Base-by-base conservation (phyloP, 1,140 invertebrate genomes). In the Triops cancriformis region DNA sequence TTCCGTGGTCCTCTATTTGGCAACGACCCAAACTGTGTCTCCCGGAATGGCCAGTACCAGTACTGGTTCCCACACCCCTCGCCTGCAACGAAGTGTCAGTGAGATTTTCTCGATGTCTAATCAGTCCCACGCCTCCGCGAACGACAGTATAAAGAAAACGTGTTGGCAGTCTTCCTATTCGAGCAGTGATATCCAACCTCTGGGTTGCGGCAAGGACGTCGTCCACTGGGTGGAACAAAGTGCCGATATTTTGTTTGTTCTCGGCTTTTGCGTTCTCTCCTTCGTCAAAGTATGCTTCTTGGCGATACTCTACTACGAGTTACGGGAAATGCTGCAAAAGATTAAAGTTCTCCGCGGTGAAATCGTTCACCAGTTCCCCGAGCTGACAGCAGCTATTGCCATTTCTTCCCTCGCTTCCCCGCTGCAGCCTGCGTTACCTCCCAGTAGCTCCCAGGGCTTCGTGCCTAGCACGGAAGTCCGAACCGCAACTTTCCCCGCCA, bases 211-310 rank as follows among this genome's bases (percentile, higher is more conserved):
- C 41, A 89, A 90, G 72, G 84, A 86, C 77, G 85, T 94, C 41
- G 85, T 91, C 45, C 84, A 87, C 31, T 95, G 93, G 90, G 85
- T 95, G 26, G 87, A 90, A 77, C 88, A 90, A 81, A 93, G 91
- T 7, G 91, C 92, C 9, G 93, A 94, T 81, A 85, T 93, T 31
- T 87, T 95, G 10, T 93, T 94, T 81, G 92, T 96, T 26, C 84
- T 95, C 73, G 93, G 93, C 10, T 95, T 94, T 84, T 96, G 94
- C 84, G 93, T 96, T 45, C 92, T 95, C 79, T 91, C 93, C 77
- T 95, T 95, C 85, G 88, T 94, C 73, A 96, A 96, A 85, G 86
- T 95, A 80, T 95, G 93, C 86, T 96, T 95, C 86, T 88, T 95
- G 41, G 93, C 92, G 31, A 95, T 96, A 81, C 86, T 96, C 43